phyloP scores from a whole-genome alignment of 2,797 vertebrate species.

The Gallinago nigripennis region DNA sequence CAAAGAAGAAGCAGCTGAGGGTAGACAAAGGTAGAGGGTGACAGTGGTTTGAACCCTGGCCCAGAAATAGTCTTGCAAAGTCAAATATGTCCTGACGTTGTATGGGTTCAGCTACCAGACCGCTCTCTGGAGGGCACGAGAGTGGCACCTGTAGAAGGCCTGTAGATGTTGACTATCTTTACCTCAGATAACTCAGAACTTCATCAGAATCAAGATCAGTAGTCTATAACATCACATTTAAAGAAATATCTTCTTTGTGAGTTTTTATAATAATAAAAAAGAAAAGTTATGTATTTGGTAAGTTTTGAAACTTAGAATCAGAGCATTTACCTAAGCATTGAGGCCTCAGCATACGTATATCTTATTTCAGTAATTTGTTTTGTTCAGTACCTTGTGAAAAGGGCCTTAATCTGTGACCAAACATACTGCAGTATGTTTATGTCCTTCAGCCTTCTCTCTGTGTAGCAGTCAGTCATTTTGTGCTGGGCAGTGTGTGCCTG shows the following conservation, averaged over 20 bases:
- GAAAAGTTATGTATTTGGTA: neutral
- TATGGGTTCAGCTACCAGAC: neutral
- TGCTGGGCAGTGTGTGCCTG: conserved; percentile 36
- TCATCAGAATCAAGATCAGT: conserved; percentile 30
- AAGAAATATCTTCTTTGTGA: conserved; percentile 29
- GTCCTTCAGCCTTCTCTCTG: conserved; percentile 44
- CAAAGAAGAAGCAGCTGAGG: neutral
- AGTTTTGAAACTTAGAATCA: conserved; percentile 47
- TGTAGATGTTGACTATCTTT: neutral
- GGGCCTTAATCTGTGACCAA: conserved; percentile 63
- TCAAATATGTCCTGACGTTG: neutral
- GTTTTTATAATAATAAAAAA: neutral
- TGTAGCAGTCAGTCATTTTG: conserved; percentile 65
- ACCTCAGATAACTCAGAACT: neutral
- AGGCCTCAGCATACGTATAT: neutral
- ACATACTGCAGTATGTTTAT: conserved; percentile 33
- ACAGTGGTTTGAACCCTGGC: neutral
- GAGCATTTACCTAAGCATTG: conserved; percentile 9
- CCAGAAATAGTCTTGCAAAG: neutral
- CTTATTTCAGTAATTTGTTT: conserved; percentile 53
- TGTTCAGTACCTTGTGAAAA: conserved; percentile 56
- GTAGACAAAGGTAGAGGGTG: neutral
- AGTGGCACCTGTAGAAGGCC: neutral
- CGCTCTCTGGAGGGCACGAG: neutral
- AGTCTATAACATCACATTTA: conserved; percentile 42